Evolutionary conservation across 2,888 invertebrate species (phyloP).

Genomic region (Dryomyza anilis): DNA sequence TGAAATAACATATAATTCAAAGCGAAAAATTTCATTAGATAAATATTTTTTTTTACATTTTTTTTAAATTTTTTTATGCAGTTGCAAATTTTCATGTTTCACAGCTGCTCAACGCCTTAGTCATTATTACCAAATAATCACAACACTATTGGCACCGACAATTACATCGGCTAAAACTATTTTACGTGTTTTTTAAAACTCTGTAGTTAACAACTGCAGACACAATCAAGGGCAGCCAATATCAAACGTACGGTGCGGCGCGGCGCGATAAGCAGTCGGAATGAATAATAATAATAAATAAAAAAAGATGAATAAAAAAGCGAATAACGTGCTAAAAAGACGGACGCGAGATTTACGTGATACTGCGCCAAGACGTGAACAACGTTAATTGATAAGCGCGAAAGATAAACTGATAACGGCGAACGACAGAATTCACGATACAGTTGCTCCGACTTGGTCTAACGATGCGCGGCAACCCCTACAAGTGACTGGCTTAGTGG

Average conservation of each 20-base stretch:
- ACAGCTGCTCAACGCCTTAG: background rate
- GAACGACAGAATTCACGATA: background rate
- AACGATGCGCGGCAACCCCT: too few species aligned
- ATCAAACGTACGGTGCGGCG: too few species aligned
- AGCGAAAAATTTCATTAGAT: too few species aligned
- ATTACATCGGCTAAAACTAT: background rate
- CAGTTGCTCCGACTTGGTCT: too few species aligned
- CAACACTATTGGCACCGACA: background rate
- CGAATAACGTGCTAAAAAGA: background rate
- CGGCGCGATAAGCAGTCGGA: too few species aligned
- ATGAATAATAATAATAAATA: too few species aligned
- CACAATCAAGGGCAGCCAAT: background rate
- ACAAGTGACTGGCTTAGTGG: too few species aligned
- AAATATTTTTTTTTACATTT: too few species aligned
- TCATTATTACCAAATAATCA: background rate
- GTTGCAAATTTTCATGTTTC: conserved; percentile 9
- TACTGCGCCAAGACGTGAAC: background rate
- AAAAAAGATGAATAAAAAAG: background rate
- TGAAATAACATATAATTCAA: too few species aligned
- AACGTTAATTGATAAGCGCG: background rate
- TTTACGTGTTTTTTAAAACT: background rate
- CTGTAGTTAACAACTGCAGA: background rate
- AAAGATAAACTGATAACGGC: background rate
- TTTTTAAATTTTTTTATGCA: too few species aligned
- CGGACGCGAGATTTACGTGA: background rate